phyloP scores from a whole-genome alignment of 2,888 invertebrate species.

The Erpobdella octoculata region DNA sequence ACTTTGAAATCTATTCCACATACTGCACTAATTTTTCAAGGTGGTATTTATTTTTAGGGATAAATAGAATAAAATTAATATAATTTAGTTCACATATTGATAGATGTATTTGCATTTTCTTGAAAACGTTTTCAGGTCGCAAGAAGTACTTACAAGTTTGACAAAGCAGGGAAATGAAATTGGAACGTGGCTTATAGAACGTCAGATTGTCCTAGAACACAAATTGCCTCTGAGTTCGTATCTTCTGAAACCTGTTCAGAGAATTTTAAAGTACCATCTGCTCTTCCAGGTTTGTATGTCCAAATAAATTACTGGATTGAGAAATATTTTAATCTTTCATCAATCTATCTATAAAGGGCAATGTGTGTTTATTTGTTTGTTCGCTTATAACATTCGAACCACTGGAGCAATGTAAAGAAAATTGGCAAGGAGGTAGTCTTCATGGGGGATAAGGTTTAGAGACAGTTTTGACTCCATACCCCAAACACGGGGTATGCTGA shows the following conservation, averaged over 20 bases:
- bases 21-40: conserved; percentile 13
- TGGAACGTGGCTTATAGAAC: conserved; percentile 22
- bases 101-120: too few relatives aligned
- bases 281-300: conserved; percentile 68
- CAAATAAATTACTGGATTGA: too few relatives aligned
- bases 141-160: conserved; percentile 22
- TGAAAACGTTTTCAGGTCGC: not conserved
- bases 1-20: not conserved
- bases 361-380: too few relatives aligned
- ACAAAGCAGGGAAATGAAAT: conserved; percentile 14
- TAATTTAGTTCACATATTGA: too few relatives aligned
- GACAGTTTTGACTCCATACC: too few relatives aligned
- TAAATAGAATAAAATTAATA: not conserved
- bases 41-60: not conserved
- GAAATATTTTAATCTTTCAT: too few relatives aligned
- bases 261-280: conserved; percentile 90
- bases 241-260: conserved; percentile 86
- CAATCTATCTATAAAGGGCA: too few relatives aligned
- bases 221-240: conserved; percentile 85
- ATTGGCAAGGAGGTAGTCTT: too few relatives aligned
- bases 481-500: too few relatives aligned
- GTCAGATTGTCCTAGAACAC: conserved; percentile 71
- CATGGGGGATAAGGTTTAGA: too few relatives aligned
- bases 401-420: too few relatives aligned
- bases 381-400: too few relatives aligned